phyloP scores from a whole-genome alignment of 2,888 invertebrate species.

The Syritta pipiens region DNA sequence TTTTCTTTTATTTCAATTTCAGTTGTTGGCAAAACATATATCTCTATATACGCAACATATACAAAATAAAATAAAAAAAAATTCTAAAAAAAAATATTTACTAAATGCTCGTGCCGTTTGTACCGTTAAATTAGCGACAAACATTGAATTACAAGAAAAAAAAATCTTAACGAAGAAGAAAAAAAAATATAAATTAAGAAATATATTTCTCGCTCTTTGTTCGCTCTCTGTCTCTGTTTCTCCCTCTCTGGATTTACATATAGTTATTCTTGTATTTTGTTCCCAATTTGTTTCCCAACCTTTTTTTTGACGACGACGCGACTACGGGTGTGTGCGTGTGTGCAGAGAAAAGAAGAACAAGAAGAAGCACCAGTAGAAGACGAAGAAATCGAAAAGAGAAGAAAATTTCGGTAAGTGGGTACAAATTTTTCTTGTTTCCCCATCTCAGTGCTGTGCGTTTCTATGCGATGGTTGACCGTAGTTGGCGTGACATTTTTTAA shows the following conservation, averaged over 20 bases:
- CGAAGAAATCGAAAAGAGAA: neutral
- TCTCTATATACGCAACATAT: too few species aligned
- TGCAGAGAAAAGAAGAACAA: neutral
- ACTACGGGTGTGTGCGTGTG: constrained; percentile 18
- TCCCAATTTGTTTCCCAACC: too few species aligned
- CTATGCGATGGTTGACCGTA: constrained; percentile 6
- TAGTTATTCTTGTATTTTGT: too few species aligned
- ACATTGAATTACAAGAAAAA: constrained; percentile 49
- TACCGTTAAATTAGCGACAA: constrained; percentile 23
- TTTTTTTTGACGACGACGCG: neutral
- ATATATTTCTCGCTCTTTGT: neutral
- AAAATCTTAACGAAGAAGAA: too few species aligned
- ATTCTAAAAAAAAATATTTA: neutral
- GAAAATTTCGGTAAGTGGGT: constrained; percentile 51
- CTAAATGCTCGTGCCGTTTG: constrained; percentile 1
- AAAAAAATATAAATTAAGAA: too few species aligned
- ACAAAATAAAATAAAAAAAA: constrained; percentile 10
- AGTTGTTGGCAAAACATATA: constrained; percentile 11
- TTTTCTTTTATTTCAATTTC: constrained; percentile 14
- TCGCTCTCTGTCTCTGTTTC: too few species aligned
- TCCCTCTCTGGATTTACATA: too few species aligned
- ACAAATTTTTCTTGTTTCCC: neutral
- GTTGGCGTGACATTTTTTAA: constrained; percentile 14
- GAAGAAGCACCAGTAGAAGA: neutral
- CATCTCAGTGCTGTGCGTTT: constrained; percentile 40